Evolutionary conservation across 1,140 invertebrate species (phyloP).

Genomic region (Pomacea maculata): DNA sequence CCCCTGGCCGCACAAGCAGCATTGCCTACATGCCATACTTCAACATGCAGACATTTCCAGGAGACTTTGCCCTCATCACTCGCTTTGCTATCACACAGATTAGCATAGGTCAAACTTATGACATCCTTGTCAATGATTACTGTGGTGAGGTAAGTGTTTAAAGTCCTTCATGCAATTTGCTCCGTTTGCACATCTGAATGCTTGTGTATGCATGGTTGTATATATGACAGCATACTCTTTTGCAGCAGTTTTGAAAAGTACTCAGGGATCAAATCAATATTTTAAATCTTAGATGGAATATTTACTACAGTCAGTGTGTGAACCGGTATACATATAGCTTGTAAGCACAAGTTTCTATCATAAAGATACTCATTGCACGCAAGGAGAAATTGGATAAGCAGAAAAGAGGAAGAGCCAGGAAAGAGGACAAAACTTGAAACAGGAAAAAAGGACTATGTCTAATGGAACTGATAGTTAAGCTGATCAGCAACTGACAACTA

Average conservation of each 20-base stretch:
- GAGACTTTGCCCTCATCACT: neutral
- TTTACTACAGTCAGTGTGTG: neutral
- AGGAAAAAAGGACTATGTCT: neutral
- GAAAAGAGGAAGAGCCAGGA: neutral
- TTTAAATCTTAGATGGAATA: neutral
- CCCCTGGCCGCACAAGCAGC: neutral
- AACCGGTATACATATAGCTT: neutral
- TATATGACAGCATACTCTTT: neutral
- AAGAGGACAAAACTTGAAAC: slow-evolving; percentile 1
- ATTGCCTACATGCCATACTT: slow-evolving; percentile 10
- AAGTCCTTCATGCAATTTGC: neutral
- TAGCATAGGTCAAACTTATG: neutral
- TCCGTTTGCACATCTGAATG: no score
- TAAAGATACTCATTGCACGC: neutral
- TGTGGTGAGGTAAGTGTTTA: neutral
- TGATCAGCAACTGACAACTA: no score
- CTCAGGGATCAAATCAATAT: neutral
- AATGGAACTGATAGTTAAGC: neutral
- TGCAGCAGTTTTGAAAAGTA: slow-evolving; percentile 5
- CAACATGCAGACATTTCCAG: neutral
- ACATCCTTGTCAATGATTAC: neutral
- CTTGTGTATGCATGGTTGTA: neutral
- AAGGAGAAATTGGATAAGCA: neutral
- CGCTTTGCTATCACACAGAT: neutral
- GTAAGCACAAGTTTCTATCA: neutral